phyloP scores from a whole-genome alignment of 2,888 invertebrate genomes.

The Eledone cirrhosa region DNA sequence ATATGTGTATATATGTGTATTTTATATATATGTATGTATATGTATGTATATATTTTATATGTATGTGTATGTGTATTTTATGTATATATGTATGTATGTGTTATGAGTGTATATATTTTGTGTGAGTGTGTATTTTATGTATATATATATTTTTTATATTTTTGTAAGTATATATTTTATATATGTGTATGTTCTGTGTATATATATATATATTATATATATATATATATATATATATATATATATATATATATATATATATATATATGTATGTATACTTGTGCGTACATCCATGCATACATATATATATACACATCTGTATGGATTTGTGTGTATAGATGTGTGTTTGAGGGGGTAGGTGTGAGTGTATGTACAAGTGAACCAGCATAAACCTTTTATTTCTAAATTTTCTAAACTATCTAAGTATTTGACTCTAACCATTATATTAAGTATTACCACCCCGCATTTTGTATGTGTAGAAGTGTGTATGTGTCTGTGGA shows the following conservation, averaged over 20 bases:
- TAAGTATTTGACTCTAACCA: no score
- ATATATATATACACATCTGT: no score
- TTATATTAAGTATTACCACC: no score
- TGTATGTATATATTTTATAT: neutral
- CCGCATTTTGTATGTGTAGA: no score
- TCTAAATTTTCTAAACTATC: no score
- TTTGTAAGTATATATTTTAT: neutral
- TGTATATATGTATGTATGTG: neutral
- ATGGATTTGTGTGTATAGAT: no score
- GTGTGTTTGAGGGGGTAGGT: no score
- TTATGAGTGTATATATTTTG: neutral
- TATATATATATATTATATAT: neutral
- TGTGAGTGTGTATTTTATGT: neutral
- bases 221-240: constrained; percentile 6
- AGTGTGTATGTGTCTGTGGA: no score
- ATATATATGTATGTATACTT: neutral
- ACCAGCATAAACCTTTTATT: no score
- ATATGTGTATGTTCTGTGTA: neutral
- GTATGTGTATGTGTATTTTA: neutral
- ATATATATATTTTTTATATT: neutral
- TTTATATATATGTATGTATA: neutral
- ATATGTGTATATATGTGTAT: neutral
- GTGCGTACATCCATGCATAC: neutral
- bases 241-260: constrained; percentile 6
- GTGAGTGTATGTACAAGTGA: no score